These are phyloP conservation scores for Deilephila porcellus DNA, from an alignment of 2,888 invertebrate species.

Conservation along the genomic window DNA sequence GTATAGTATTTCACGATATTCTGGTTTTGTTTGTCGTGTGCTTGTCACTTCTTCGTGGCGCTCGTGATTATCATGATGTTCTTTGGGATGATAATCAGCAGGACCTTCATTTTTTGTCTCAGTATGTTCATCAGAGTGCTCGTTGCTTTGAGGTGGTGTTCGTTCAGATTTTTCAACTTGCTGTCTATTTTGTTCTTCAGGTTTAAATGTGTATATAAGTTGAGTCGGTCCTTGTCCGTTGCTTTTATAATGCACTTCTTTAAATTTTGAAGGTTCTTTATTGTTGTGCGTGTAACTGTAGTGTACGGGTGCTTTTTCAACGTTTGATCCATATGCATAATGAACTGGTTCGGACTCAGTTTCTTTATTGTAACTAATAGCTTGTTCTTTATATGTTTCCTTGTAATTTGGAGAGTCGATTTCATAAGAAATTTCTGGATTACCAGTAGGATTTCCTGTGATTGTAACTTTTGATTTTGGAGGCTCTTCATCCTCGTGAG, in stretches of 20 bases:
- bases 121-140: constrained; percentile 40
- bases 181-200: constrained; percentile 50
- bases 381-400: constrained; percentile 72
- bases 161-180: constrained; percentile 41
- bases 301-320: constrained; percentile 63
- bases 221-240: constrained; percentile 61
- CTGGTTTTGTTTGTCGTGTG: constrained; percentile 31
- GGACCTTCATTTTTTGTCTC: constrained; percentile 45
- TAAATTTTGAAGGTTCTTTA: constrained; percentile 59
- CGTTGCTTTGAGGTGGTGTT: constrained; percentile 40
- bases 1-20: constrained; percentile 28
- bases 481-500: constrained; percentile 54
- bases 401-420: constrained; percentile 72
- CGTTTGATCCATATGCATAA: constrained; percentile 64
- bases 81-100: constrained; percentile 30
- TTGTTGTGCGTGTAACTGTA: constrained; percentile 63
- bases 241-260: constrained; percentile 59
- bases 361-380: constrained; percentile 71
- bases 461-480: constrained; percentile 55
- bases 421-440: constrained; percentile 71
- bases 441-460: constrained; percentile 56
- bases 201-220: constrained; percentile 60
- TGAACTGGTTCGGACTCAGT: constrained; percentile 67
- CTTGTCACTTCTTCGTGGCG: constrained; percentile 4
- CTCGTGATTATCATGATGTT: constrained; percentile 33